Evolutionary conservation across 2,113 vertebrate species (phyloP), one percentile per base, ranked within the genome.

Genomic region (Platysternon megacephalum): DNA sequence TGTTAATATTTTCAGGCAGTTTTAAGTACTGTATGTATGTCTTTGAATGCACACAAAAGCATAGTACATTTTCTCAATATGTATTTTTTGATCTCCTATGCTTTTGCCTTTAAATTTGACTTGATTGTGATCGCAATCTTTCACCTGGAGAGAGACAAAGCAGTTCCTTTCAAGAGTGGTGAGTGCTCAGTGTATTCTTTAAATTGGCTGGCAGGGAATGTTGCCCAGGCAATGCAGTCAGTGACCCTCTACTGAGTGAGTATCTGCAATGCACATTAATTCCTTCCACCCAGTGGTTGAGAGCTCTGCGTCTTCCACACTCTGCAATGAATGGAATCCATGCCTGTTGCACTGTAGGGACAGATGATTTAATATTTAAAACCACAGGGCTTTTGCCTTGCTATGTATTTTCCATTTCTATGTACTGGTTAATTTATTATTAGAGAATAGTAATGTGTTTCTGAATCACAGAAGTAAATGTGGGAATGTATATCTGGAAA

Each of bases 31-130:
- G 21, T 68, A n/a, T n/a, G 65, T 72, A 39, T 39, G 19, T 72
- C 65, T 21, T 72, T 39, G 56, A 32, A 26, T 56, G 14, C 32
- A 68, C 17, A 72, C 35, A 35, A 9, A 72, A 39, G 65, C 65
- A 72, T 17, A 72, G n/a, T 72, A 72, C 65, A 21, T 39, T 68
- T n/a, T 72, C 82, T 58, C 84, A 84, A 93, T 72, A 72, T 95
- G 92, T 94, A 95, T 97, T 97, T 84, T 97, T 97, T 97, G 96
- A 97, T 95, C 95, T 89, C 90, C 95, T 93, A 84, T 91, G 91
- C 83, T 89, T 92, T 97, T 95, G 91, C 87, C 96, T 97, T 97
- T 93, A 96, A 89, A 95, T 96, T 94, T 95, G 89, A 91, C 92
- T 89, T 95, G 86, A 32, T 96, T 97, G 89, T 96, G 92, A 94